Evolutionary conservation across 2,888 invertebrate species (phyloP).

Genomic region (Melieria picta): DNA sequence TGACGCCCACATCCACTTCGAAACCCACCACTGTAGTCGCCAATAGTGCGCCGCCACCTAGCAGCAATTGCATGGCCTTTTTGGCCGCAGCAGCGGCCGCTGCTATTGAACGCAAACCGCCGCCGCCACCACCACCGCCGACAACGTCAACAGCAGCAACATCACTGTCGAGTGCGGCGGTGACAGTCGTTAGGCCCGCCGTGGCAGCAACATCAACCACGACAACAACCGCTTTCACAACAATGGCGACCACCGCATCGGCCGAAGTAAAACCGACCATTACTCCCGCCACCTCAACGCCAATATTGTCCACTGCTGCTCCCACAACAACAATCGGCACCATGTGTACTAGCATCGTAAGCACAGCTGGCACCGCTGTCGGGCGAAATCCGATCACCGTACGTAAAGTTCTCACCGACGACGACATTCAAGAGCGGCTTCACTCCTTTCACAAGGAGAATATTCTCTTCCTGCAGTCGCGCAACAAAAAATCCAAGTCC

Average conservation of each 20-base stretch:
- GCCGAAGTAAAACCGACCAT: not conserved
- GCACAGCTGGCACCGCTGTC: no score
- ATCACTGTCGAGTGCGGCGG: not conserved
- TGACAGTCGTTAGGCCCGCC: constrained; percentile 4
- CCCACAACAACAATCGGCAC: not conserved
- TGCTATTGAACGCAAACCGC: constrained; percentile 32
- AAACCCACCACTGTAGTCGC: not conserved
- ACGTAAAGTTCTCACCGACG: constrained; percentile 64
- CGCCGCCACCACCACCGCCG: constrained; percentile 14
- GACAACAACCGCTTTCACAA: constrained; percentile 19
- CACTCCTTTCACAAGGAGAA: constrained; percentile 74
- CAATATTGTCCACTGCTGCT: not conserved
- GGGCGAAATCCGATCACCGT: not conserved
- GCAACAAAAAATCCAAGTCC: constrained; percentile 66
- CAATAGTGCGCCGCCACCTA: not conserved
- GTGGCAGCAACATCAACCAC: constrained; percentile 19
- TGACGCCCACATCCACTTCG: not conserved
- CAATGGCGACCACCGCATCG: constrained; percentile 15
- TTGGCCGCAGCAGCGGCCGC: constrained; percentile 28
- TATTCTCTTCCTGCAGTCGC: constrained; percentile 71
- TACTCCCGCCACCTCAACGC: constrained; percentile 1
- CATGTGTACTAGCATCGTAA: constrained; percentile 25
- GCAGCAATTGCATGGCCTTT: constrained; percentile 12
- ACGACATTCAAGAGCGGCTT: constrained; percentile 73
- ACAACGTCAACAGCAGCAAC: not conserved